These are phyloP conservation scores for Steinernema hermaphroditum DNA, from an alignment of 2,888 invertebrate genomes.

Conservation along the genomic window DNA sequence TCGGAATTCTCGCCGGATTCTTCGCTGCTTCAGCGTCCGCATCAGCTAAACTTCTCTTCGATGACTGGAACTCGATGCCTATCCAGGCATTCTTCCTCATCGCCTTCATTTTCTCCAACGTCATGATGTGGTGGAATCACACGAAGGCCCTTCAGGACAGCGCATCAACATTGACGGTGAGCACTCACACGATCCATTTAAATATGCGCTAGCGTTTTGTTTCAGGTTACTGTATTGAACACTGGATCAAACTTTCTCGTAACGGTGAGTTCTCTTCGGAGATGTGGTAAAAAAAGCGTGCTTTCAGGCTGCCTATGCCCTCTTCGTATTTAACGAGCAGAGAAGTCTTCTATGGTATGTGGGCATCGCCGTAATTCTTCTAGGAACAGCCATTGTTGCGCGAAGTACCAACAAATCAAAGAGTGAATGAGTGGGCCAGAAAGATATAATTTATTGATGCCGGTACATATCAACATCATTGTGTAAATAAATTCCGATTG, in stretches of 20 bases:
- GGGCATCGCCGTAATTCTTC: background rate
- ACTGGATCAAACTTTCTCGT: background rate
- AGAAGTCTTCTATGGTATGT: background rate
- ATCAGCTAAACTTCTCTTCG: background rate
- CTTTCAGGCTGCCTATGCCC: background rate
- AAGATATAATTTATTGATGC: background rate
- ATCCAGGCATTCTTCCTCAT: background rate
- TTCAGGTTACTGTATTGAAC: conserved; percentile 1
- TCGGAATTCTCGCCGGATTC: background rate
- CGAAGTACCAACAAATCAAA: background rate
- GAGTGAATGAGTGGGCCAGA: background rate
- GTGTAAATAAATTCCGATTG: no score
- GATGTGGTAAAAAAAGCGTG: background rate
- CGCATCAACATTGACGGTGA: background rate
- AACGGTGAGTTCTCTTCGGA: background rate
- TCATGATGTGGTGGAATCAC: conserved; percentile 22
- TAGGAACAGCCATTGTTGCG: background rate
- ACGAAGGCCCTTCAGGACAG: background rate
- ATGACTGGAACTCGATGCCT: background rate
- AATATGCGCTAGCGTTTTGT: background rate
- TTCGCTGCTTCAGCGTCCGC: background rate
- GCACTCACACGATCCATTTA: background rate
- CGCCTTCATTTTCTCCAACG: background rate
- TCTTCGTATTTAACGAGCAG: background rate
- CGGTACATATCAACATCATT: no score